These are phyloP conservation scores for Oligia strigilis DNA, from an alignment of 2,888 invertebrate genomes.

Conservation along the genomic window DNA sequence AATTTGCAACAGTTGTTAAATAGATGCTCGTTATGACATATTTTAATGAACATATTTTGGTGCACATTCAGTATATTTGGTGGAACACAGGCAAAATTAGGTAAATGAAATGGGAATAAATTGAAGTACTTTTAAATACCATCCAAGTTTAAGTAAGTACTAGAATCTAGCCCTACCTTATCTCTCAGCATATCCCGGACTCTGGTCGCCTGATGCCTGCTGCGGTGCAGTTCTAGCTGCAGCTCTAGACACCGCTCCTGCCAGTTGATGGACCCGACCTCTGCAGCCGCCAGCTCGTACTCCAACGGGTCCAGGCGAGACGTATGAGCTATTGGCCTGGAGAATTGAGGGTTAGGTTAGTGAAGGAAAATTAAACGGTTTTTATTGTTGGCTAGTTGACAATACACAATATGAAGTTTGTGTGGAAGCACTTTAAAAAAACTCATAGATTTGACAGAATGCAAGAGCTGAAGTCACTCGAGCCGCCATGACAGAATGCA, in stretches of 20 bases:
- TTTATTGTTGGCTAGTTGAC: background rate
- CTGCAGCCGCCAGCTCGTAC: slow-evolving; percentile 83
- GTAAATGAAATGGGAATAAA: no score
- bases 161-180: slow-evolving; percentile 92
- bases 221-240: slow-evolving; percentile 96
- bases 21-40: no score
- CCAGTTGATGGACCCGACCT: slow-evolving; percentile 93
- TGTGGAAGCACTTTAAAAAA: background rate
- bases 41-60: no score
- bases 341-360: background rate
- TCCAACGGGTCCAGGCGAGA: slow-evolving; percentile 85
- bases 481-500: background rate
- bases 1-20: no score
- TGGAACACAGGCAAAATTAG: no score
- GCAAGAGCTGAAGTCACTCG: background rate
- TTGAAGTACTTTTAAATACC: no score
- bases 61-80: no score
- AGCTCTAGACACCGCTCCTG: slow-evolving; percentile 96
- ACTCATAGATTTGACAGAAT: background rate
- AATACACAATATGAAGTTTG: background rate
- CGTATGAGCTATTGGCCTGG: slow-evolving; percentile 85
- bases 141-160: background rate
- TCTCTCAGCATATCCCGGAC: slow-evolving; percentile 97
- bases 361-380: background rate
- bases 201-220: slow-evolving; percentile 96